A percentile compares a stretch with the other conserved stretches of the same genome.
phyloP scores from a whole-genome alignment of 1,140 invertebrate species.

The Goniozus legneri region DNA sequence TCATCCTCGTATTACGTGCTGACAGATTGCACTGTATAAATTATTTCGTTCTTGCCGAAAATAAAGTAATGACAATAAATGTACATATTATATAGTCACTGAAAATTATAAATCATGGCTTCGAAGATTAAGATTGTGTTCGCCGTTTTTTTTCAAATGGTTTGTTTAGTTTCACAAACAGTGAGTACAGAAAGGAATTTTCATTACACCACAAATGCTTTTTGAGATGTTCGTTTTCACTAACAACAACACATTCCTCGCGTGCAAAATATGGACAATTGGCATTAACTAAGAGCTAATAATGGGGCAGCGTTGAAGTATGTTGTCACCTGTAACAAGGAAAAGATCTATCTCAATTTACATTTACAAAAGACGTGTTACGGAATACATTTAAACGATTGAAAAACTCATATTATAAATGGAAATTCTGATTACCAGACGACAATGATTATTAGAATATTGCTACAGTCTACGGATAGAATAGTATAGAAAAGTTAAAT shows the following conservation, averaged over 20 bases:
- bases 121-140: not conserved
- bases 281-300: constrained; percentile 53
- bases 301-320: constrained; percentile 48
- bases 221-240: constrained; percentile 37
- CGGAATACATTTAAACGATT: too few relatives aligned
- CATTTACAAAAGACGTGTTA: too few relatives aligned
- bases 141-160: not conserved
- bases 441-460: too few relatives aligned
- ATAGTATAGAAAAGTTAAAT: too few relatives aligned
- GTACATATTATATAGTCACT: constrained; percentile 48
- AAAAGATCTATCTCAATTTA: too few relatives aligned
- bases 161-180: not conserved
- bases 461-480: too few relatives aligned
- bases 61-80: constrained; percentile 39
- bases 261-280: constrained; percentile 47
- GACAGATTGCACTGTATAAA: constrained; percentile 52
- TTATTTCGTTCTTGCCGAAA: constrained; percentile 41
- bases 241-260: constrained; percentile 51
- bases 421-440: constrained; percentile 1
- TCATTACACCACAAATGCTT: constrained; percentile 43
- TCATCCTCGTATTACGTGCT: constrained; percentile 50
- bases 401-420: constrained; percentile 6
- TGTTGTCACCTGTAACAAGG: constrained; percentile 43
- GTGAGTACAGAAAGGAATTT: constrained; percentile 32
- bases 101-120: constrained; percentile 32